Percentiles rank a stretch among this genome's conserved stretches.
phyloP scores from a whole-genome alignment of 2,888 invertebrate genomes.

The Exephanes ischioxanthus region DNA sequence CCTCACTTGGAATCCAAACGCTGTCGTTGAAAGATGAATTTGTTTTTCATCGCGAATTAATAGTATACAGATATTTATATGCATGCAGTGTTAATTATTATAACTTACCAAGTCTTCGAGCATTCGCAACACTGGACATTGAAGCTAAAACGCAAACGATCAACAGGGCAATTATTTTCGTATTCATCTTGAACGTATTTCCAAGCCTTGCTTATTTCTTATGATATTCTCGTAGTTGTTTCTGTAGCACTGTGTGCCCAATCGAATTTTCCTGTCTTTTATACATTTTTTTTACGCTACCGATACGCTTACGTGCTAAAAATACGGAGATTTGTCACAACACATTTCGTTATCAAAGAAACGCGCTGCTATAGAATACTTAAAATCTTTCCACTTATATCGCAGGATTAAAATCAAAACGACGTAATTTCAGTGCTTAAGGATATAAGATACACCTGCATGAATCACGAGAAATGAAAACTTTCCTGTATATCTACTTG shows the following conservation, averaged over 20 bases:
- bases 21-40: too few relatives aligned
- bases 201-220: not conserved
- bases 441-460: not conserved
- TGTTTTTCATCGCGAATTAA: too few relatives aligned
- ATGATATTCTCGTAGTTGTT: not conserved
- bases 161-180: not conserved
- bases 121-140: not conserved
- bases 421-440: not conserved
- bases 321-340: not conserved
- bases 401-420: not conserved
- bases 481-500: not conserved
- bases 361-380: not conserved
- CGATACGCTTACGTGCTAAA: not conserved
- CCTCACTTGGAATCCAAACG: too few relatives aligned
- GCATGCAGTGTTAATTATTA: not conserved
- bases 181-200: conserved; percentile 10
- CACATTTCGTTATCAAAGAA: not conserved
- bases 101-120: not conserved
- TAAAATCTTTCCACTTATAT: not conserved
- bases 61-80: not conserved
- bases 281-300: not conserved
- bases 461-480: not conserved
- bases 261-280: not conserved
- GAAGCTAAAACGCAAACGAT: conserved; percentile 7
- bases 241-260: not conserved